Percentiles rank a stretch among this genome's conserved stretches.
These are phyloP conservation scores for Molossus alvarezi DNA, from an alignment of 2,797 vertebrate genomes.

Conservation along the genomic window DNA sequence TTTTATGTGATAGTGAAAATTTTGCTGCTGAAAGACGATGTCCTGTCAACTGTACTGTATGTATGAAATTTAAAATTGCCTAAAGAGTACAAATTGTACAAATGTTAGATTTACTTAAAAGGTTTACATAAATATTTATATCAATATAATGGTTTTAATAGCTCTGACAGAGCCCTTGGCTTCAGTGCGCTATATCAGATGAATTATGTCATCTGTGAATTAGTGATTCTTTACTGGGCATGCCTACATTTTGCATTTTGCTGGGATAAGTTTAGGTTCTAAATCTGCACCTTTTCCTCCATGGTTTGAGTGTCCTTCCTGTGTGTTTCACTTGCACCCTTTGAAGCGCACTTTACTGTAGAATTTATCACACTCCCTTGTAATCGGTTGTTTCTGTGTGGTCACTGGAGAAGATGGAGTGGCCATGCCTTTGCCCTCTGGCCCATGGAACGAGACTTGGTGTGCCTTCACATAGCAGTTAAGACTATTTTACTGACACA, in stretches of 20 bases:
- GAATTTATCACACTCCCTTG: background rate
- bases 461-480: background rate
- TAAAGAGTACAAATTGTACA: slow-evolving; percentile 25
- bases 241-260: slow-evolving; percentile 20
- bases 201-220: background rate
- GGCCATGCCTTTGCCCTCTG: background rate
- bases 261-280: background rate
- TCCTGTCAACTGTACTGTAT: background rate
- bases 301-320: background rate
- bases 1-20: slow-evolving; percentile 51
- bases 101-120: slow-evolving; percentile 63
- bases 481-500: background rate
- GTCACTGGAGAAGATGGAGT: no score
- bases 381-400: background rate
- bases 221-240: slow-evolving; percentile 9
- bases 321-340: background rate
- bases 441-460: background rate
- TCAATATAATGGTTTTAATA: slow-evolving; percentile 64
- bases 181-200: background rate
- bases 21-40: slow-evolving; percentile 53
- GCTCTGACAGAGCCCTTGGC: slow-evolving; percentile 50
- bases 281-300: background rate
- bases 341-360: background rate
- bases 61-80: slow-evolving; percentile 36
- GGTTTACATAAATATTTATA: slow-evolving; percentile 66